Conservation (phyloP, 2,888 invertebrate genomes). For the Germaria angustata region DNA sequence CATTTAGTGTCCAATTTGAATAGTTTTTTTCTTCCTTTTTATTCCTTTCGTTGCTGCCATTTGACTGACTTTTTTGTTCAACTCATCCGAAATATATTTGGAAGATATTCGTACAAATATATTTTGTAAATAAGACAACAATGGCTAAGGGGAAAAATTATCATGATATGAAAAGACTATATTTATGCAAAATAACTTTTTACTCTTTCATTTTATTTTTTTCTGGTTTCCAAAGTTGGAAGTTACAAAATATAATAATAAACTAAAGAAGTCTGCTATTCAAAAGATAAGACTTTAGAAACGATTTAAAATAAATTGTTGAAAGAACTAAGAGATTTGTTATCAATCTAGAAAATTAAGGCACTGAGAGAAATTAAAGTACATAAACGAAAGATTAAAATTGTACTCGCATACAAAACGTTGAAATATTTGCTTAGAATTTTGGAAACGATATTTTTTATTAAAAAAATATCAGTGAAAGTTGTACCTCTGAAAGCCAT, state of each 20-base stretch:
- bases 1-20: constrained; percentile 75
- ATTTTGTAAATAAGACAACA: constrained; percentile 40
- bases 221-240: constrained; percentile 10
- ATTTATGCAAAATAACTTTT: constrained; percentile 60
- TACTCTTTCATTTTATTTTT: not conserved
- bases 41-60: constrained; percentile 27
- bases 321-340: constrained; percentile 6
- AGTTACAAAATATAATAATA: not conserved
- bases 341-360: constrained; percentile 23
- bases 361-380: constrained; percentile 8
- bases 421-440: not conserved
- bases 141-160: constrained; percentile 56
- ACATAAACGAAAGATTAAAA: not conserved
- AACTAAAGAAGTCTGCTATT: constrained; percentile 42
- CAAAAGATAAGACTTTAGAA: constrained; percentile 38
- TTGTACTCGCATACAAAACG: not conserved
- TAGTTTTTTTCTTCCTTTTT: constrained; percentile 61
- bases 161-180: constrained; percentile 60
- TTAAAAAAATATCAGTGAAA: too few species aligned
- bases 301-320: constrained; percentile 14
- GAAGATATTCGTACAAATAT: not conserved
- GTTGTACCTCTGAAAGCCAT: too few species aligned
- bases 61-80: constrained; percentile 28
- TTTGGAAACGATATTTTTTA: not conserved
- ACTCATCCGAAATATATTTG: constrained; percentile 41